A percentile compares a stretch with the other conserved stretches of the same genome.
These are phyloP conservation scores for Polypterus bichir DNA, from an alignment of 2,113 vertebrate species.

Conservation along the genomic window DNA sequence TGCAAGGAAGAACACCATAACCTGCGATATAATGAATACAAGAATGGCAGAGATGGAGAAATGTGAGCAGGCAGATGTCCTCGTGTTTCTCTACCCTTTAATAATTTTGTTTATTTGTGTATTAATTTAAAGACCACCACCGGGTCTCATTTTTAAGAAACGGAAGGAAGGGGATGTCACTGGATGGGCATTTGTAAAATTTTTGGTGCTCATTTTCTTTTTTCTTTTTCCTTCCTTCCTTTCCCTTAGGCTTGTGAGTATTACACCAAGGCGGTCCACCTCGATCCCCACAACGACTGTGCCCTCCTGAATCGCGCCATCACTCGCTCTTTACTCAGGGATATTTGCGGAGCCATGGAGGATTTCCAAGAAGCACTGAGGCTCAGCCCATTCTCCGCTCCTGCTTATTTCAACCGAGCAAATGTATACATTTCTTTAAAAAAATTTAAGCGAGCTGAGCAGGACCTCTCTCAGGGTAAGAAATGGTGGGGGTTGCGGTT, in stretches of 20 bases:
- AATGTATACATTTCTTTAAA: slow-evolving; percentile 42
- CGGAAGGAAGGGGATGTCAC: too few relatives aligned
- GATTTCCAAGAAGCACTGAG: slow-evolving; percentile 46
- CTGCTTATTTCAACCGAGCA: slow-evolving; percentile 48
- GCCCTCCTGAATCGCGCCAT: slow-evolving; percentile 53
- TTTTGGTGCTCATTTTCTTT: not conserved
- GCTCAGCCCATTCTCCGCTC: slow-evolving; percentile 40
- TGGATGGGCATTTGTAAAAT: not conserved
- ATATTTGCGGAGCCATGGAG: slow-evolving; percentile 44
- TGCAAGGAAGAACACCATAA: too few relatives aligned
- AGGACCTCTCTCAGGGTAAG: slow-evolving; percentile 45
- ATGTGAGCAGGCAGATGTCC: too few relatives aligned
- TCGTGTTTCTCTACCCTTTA: too few relatives aligned
- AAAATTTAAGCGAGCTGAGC: slow-evolving; percentile 45
- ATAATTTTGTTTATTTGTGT: too few relatives aligned
- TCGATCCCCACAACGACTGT: slow-evolving; percentile 47
- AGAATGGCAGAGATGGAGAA: too few relatives aligned
- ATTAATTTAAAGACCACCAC: too few relatives aligned
- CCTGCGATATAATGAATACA: too few relatives aligned
- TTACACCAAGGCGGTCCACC: slow-evolving; percentile 44
- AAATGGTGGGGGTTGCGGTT: too few relatives aligned
- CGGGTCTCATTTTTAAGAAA: too few relatives aligned
- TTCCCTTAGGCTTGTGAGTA: slow-evolving; percentile 46
- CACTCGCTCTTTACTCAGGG: slow-evolving; percentile 40
- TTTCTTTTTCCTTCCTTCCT: not conserved